A percentile compares a stretch with the other conserved stretches of the same genome.
Evolutionary conservation across 2,888 invertebrate species (phyloP).

Genomic region (Ariolimax columbianus): DNA sequence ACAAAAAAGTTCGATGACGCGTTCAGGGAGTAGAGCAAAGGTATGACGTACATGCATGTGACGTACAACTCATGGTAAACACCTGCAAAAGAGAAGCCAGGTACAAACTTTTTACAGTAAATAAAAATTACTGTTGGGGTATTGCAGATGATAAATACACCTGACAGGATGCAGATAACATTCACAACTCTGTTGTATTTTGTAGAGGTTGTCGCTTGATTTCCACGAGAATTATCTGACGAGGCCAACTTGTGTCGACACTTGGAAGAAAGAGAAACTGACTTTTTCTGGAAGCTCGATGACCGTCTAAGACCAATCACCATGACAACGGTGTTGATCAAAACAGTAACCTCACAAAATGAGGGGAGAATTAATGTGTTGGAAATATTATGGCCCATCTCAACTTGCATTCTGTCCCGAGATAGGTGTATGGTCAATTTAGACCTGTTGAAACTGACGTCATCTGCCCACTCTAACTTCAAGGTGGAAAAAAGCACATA

Average conservation of each 20-base stretch:
- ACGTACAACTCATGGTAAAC: not conserved
- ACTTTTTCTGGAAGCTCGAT: slow-evolving; percentile 4
- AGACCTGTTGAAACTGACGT: not conserved
- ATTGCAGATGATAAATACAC: not conserved
- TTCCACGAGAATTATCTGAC: not conserved
- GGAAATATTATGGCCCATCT: slow-evolving; percentile 12
- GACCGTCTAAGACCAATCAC: slow-evolving; percentile 8
- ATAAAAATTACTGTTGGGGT: not conserved
- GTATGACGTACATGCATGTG: not conserved
- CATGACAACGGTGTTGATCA: slow-evolving; percentile 15
- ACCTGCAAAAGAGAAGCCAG: not conserved
- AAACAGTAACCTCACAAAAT: slow-evolving; percentile 1
- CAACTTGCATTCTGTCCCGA: not conserved
- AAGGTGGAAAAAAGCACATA: not conserved
- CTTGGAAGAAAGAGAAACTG: not conserved
- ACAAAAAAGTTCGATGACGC: slow-evolving; percentile 4
- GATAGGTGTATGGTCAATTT: not conserved
- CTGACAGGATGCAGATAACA: not conserved
- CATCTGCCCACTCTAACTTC: not conserved
- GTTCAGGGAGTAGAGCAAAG: not conserved
- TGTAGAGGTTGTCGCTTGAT: not conserved
- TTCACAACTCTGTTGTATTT: not conserved
- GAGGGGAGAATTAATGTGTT: slow-evolving; percentile 10
- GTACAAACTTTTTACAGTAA: not conserved
- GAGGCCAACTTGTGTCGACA: not conserved